Evolutionary conservation across 2,888 invertebrate genomes (phyloP), one percentile per base, ranked within the genome.

Genomic region (Drosophila neonasuta): DNA sequence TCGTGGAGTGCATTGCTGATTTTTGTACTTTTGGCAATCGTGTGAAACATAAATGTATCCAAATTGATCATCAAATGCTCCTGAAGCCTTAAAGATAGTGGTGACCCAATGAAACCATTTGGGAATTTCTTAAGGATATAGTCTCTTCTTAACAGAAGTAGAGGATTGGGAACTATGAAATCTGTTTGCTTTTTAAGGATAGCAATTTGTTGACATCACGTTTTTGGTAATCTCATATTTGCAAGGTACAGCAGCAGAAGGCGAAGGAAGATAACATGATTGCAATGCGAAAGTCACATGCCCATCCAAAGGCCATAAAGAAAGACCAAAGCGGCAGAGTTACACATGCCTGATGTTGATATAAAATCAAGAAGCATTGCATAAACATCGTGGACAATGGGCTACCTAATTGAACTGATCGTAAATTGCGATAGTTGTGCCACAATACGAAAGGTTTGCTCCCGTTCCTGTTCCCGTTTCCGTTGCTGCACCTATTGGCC

Each of bases 321-420:
- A 77, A 77, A 78, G 67, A 66, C 52, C 44, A 61, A 67, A 50
- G 62, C 62, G 34, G 54, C 61, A 57, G 75, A 66, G 67, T 62
- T 68, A 68, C 79, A 79, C 81, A 81, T 65, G 69, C 64, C 73
- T 65, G 79, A 58, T 73, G 82, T 68, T 80, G 82, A 79, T 70
- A 80, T 68, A 80, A 77, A 80, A 79, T 69, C 83, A 77, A 63
- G 58, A 54, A 64, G 59, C 56, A 80, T 81, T 78, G 81, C 81
- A 86, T 80, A 84, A 81, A 86, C 78, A 66, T 71, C 68, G 61
- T 61, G 78, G 76, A 81, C 80, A 86, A 83, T 86, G 80, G 86
- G 77, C 81, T 77, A 71, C 79, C 81, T 79, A 80, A 84, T 79
- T 79, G 81, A 76, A 79, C 70, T 57, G 87, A 74, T 82, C 86